These are phyloP conservation scores for Cephalopholis sonnerati DNA, from an alignment of 2,113 vertebrate species.

Conservation along the genomic window DNA sequence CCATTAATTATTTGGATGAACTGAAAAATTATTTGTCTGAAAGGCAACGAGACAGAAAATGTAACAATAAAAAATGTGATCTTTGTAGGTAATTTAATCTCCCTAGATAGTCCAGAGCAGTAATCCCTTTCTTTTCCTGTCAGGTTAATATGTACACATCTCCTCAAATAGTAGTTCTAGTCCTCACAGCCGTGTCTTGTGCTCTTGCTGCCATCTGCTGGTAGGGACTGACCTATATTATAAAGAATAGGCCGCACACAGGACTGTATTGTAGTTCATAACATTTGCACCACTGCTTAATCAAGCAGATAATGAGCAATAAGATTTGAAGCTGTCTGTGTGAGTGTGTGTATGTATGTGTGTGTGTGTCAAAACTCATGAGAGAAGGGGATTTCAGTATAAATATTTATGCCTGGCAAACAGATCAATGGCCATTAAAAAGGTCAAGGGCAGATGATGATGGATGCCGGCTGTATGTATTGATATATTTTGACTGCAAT, in stretches of 20 bases:
- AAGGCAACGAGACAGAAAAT: slow-evolving; percentile 19
- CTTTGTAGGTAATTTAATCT: slow-evolving; percentile 39
- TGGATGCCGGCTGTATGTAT: slow-evolving; percentile 77
- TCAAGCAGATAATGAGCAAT: slow-evolving; percentile 78
- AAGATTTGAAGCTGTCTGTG: slow-evolving; percentile 55
- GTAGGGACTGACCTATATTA: not conserved
- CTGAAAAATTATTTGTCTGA: slow-evolving; percentile 32
- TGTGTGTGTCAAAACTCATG: slow-evolving; percentile 48
- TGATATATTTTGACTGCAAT: slow-evolving; percentile 65
- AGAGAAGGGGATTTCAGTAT: slow-evolving; percentile 57
- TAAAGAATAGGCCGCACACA: slow-evolving; percentile 8
- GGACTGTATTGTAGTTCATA: slow-evolving; percentile 63
- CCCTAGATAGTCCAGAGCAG: slow-evolving; percentile 12
- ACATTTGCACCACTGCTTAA: slow-evolving; percentile 73
- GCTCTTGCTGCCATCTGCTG: slow-evolving; percentile 81
- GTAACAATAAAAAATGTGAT: slow-evolving; percentile 14
- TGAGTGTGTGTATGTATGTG: slow-evolving; percentile 42
- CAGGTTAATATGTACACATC: slow-evolving; percentile 31
- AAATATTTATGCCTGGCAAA: slow-evolving; percentile 80
- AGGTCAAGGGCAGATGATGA: slow-evolving; percentile 81
- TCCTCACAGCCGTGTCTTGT: slow-evolving; percentile 6
- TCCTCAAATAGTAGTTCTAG: slow-evolving; percentile 15
- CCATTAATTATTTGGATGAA: slow-evolving; percentile 53
- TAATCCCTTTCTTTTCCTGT: slow-evolving; percentile 30
- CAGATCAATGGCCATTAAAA: slow-evolving; percentile 83